Evolutionary conservation across 2,797 vertebrate species (phyloP).

Genomic region (Chelon auratus): DNA sequence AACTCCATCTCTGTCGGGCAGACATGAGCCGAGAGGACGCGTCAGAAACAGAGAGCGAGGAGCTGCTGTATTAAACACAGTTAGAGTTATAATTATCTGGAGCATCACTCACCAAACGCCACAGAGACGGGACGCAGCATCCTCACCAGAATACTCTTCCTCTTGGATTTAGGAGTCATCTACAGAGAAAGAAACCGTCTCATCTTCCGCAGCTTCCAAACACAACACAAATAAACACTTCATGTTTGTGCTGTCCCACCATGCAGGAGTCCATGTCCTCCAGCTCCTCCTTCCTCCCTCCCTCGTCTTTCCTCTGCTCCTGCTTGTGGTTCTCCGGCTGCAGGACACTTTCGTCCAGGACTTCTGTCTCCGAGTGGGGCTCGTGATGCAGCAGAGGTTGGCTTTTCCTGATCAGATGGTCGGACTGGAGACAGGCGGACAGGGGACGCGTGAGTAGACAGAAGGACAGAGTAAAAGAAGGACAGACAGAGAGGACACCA

Average conservation of each 20-base stretch:
- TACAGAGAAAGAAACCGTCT: conserved; percentile 59
- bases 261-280: conserved; percentile 89
- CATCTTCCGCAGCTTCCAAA: background rate
- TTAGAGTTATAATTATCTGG: no score
- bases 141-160: conserved; percentile 96
- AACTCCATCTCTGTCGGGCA: conserved; percentile 93
- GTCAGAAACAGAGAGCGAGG: background rate
- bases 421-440: conserved; percentile 79
- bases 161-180: conserved; percentile 95
- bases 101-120: conserved; percentile 90
- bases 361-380: conserved; percentile 84
- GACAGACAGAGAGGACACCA: conserved; percentile 27
- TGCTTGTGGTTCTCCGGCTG: conserved; percentile 74
- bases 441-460: background rate
- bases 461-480: background rate
- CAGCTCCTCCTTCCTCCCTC: conserved; percentile 74
- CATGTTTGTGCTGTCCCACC: conserved; percentile 74
- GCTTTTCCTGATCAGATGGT: conserved; percentile 88
- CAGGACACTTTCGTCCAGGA: conserved; percentile 85
- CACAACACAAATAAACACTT: no score
- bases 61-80: no score
- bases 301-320: conserved; percentile 72
- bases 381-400: conserved; percentile 86
- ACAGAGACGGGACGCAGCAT: conserved; percentile 96
- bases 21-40: background rate